Evolutionary conservation across 2,888 invertebrate genomes (phyloP).

Genomic region (Polydrusus pterygomalis): DNA sequence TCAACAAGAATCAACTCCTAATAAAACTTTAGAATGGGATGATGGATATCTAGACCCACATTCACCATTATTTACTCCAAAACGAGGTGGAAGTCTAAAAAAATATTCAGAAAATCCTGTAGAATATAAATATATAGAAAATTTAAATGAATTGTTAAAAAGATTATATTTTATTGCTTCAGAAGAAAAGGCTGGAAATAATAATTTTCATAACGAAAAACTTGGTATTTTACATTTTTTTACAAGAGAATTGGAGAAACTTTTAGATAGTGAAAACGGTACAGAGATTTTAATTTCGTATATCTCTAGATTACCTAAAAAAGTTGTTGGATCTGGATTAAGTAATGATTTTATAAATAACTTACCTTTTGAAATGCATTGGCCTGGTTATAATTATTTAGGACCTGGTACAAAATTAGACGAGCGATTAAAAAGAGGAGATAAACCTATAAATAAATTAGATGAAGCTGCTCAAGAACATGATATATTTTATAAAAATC

Average conservation of each 20-base stretch:
- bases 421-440: neutral
- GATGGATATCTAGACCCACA: neutral
- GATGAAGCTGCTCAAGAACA: slow-evolving; percentile 4
- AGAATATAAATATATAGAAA: slow-evolving; percentile 6
- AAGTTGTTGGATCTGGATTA: neutral
- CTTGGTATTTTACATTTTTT: slow-evolving; percentile 2
- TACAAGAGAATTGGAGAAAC: neutral
- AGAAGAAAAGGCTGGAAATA: slow-evolving; percentile 7
- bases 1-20: neutral
- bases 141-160: slow-evolving; percentile 2
- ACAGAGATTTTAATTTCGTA: slow-evolving; percentile 1
- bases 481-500: slow-evolving; percentile 10
- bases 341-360: slow-evolving; percentile 9
- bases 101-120: slow-evolving; percentile 1
- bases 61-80: slow-evolving; percentile 4
- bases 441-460: slow-evolving; percentile 2
- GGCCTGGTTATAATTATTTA: neutral
- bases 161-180: neutral
- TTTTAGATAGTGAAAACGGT: neutral
- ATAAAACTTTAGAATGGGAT: neutral
- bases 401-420: slow-evolving; percentile 4
- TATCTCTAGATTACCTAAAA: neutral
- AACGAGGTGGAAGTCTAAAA: neutral
- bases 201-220: slow-evolving; percentile 6
- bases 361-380: slow-evolving; percentile 3